Percentiles rank a stretch among this genome's conserved stretches.
Evolutionary conservation across 2,113 vertebrate species (phyloP).

Genomic region (Dicentrarchus labrax): DNA sequence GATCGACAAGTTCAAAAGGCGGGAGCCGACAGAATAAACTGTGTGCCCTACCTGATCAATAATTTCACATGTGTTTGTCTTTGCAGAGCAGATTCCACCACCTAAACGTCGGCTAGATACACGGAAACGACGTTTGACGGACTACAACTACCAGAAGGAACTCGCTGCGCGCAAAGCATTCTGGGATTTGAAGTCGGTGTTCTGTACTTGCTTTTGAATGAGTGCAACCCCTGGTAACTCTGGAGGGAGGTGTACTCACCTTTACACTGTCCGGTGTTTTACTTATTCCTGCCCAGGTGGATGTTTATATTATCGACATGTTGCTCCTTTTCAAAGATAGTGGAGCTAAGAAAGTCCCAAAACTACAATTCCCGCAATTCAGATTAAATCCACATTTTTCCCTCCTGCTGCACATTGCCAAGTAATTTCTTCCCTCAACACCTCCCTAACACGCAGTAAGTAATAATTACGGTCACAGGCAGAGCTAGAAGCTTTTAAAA

Average conservation of each 20-base stretch:
- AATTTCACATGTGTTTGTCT: constrained; percentile 85
- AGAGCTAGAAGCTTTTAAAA: background rate
- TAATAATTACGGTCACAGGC: background rate
- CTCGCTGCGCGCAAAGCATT: background rate
- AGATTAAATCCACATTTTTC: background rate
- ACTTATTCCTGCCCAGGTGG: background rate
- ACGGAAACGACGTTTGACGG: constrained; percentile 65
- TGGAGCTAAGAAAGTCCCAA: fast-evolving
- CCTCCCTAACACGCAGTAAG: background rate
- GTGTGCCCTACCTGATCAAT: constrained; percentile 83
- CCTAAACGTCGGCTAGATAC: constrained; percentile 67
- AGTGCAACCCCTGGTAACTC: fast-evolving
- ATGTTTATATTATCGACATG: background rate
- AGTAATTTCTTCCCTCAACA: background rate
- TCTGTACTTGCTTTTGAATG: background rate
- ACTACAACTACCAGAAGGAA: constrained; percentile 78
- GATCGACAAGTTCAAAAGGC: background rate
- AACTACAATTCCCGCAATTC: constrained; percentile 57
- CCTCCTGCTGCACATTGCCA: background rate
- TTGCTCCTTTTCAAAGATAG: background rate
- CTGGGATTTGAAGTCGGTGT: constrained; percentile 59
- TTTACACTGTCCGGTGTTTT: background rate
- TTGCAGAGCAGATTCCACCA: constrained; percentile 79
- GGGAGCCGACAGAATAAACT: constrained; percentile 12
- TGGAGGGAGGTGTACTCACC: fast-evolving